Base-by-base conservation (phyloP, 2,797 vertebrate genomes). In the Mormyrus proboscirostris region DNA sequence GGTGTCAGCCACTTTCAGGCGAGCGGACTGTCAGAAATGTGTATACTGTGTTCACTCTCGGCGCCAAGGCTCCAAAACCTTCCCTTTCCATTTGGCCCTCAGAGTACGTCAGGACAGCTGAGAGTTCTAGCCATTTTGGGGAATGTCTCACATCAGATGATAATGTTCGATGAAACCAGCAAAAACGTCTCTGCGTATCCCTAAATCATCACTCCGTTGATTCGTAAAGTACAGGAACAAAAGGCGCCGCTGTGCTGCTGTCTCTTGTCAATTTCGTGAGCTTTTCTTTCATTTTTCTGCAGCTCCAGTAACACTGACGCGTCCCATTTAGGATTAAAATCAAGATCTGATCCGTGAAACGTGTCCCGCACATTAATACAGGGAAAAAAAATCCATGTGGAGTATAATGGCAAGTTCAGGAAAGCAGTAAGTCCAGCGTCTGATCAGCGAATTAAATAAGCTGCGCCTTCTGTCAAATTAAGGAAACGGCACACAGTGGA, bases 381-480 rank as follows among this genome's bases (percentile, higher is more conserved):
- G n/a, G 29, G 25, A 22, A 50, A 47, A 25, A 7, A 84, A 84
- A 25, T 84, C 44, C n/a, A 84, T 51, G 10, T 51, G 22, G 41
- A 79, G 41, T 47, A 79, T n/a, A 79, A 84, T 51, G 19, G n/a
- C 82, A 84, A 49, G 4, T 25, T 84, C 22, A 25, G 44, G 47
- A 84, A 51, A 84, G 3, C 4, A 29, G 19, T 51, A 25, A 29
- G 0, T 84, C n/a, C 50, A 29, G 7, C 79, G 3, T 69, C 9
- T 29, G 8, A 44, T 83, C 44, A 76, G 6, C 10, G 79, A 38
- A 69, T 41, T 14, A 41, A 85, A 53, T 65, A 69, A 83, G 16
- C n/a, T 33, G 69, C 62, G 73, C 53, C 49, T 88, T 73, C 57
- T 90, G 86, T 89, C 55, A 89, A 90, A 89, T 85, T 50, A 76